Percentiles rank a stretch among this genome's conserved stretches.
These are phyloP conservation scores for Clepsis dumicolana DNA, from an alignment of 2,888 invertebrate species.

Conservation along the genomic window DNA sequence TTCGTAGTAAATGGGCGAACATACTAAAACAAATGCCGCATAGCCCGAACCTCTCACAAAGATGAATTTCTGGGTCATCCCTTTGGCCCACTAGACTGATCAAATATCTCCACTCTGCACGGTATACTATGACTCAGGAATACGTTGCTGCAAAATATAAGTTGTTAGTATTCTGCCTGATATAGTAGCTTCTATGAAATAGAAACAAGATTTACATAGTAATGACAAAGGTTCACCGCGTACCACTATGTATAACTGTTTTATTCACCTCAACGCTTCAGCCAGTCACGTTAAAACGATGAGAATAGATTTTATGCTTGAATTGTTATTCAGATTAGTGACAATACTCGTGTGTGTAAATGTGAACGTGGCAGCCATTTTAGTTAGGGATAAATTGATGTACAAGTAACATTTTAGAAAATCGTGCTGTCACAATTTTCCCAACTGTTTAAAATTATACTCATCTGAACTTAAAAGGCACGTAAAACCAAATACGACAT, in stretches of 20 bases:
- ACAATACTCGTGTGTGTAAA: not conserved
- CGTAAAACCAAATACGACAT: constrained; percentile 14
- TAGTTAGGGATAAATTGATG: not conserved
- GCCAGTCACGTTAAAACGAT: not conserved
- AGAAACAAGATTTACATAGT: constrained; percentile 7
- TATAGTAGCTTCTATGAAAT: constrained; percentile 8
- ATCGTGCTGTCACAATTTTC: not conserved
- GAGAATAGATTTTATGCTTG: not conserved
- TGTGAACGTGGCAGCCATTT: not conserved
- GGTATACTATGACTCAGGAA: constrained; percentile 45
- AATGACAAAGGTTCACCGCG: not conserved
- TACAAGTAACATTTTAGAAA: not conserved
- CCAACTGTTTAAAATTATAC: not conserved
- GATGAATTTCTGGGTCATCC: constrained; percentile 77
- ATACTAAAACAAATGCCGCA: constrained; percentile 79
- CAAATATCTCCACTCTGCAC: constrained; percentile 62
- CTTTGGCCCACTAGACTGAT: constrained; percentile 67
- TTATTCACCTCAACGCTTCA: not conserved
- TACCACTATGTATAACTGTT: not conserved
- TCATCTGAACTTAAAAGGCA: constrained; percentile 4
- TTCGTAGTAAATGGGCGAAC: constrained; percentile 63
- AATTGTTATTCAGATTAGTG: not conserved
- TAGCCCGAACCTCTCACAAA: constrained; percentile 73
- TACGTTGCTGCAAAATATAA: constrained; percentile 12
- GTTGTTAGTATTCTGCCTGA: constrained; percentile 29